phyloP scores from a whole-genome alignment of 1,140 invertebrate species.

The Brachionus asplanchnoidis region DNA sequence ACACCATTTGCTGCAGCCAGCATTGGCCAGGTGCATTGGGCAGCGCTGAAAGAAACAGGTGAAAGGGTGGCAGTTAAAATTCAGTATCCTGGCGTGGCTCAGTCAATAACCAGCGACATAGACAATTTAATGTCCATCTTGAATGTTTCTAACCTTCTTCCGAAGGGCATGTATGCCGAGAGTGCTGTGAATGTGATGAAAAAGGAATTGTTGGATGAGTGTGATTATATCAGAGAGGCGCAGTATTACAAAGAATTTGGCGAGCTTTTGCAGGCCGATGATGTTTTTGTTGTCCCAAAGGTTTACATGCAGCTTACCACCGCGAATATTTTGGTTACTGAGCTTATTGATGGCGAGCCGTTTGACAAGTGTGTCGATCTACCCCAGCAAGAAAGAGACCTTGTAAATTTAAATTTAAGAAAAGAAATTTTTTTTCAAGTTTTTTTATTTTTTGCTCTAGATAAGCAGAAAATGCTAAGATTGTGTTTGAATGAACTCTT shows the following conservation, averaged over 20 bases:
- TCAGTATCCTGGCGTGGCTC: conserved; percentile 89
- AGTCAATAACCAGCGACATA: conserved; percentile 95
- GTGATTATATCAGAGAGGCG: conserved; percentile 88
- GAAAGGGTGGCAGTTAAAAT: conserved; percentile 87
- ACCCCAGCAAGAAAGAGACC: conserved; percentile 68
- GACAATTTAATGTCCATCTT: conserved; percentile 87
- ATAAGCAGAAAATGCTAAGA: conserved; percentile 77
- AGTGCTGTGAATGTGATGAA: conserved; percentile 82
- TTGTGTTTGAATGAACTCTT: conserved; percentile 85
- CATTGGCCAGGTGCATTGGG: conserved; percentile 77
- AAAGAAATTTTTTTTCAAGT: not conserved
- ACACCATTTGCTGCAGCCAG: conserved; percentile 98
- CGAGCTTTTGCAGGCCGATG: conserved; percentile 53
- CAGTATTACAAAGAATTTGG: conserved; percentile 71
- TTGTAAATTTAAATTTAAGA: not conserved
- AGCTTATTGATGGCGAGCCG: conserved; percentile 82
- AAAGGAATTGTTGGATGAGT: conserved; percentile 88
- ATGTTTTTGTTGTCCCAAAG: conserved; percentile 53
- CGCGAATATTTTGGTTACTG: conserved; percentile 77
- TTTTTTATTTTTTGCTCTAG: conserved; percentile 48
- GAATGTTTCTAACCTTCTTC: conserved; percentile 81
- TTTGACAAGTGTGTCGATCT: conserved; percentile 77
- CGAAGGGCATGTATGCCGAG: conserved; percentile 91
- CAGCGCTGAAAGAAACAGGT: conserved; percentile 66
- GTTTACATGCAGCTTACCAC: conserved; percentile 57